Evolutionary conservation across 2,797 vertebrate genomes (phyloP).

Genomic region (Tapera naevia): DNA sequence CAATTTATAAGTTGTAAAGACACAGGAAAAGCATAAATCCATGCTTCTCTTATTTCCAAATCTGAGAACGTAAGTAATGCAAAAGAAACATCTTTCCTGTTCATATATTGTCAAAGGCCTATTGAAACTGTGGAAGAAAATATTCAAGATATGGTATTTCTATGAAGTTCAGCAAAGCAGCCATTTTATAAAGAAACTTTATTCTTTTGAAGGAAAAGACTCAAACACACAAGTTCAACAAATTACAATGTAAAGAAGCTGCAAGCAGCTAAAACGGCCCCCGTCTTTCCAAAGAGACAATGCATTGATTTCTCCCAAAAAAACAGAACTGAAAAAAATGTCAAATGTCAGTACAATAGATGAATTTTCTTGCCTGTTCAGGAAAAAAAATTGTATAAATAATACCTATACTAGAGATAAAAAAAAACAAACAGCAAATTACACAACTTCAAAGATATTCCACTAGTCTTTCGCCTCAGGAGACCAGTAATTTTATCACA

Average conservation of each 20-base stretch:
- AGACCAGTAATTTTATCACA: neutral
- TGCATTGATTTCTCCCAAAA: rapidly evolving
- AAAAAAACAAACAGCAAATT: neutral
- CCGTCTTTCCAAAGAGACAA: neutral
- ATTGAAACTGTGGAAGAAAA: neutral
- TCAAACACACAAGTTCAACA: neutral
- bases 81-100: neutral
- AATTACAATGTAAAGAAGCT: neutral
- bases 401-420: neutral
- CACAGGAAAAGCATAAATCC: neutral
- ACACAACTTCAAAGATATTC: neutral
- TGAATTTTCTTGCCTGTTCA: neutral
- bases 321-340: neutral
- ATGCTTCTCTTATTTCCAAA: neutral
- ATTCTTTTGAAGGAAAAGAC: neutral
- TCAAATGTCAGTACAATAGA: neutral
- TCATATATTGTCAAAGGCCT: neutral
- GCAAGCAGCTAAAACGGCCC: neutral
- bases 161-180: neutral
- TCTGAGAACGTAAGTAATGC: neutral
- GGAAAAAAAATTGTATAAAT: neutral
- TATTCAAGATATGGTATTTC: neutral
- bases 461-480: neutral
- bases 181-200: neutral
- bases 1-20: neutral